These are phyloP conservation scores for Falco columbarius DNA, from an alignment of 2,797 vertebrate genomes.

Conservation along the genomic window DNA sequence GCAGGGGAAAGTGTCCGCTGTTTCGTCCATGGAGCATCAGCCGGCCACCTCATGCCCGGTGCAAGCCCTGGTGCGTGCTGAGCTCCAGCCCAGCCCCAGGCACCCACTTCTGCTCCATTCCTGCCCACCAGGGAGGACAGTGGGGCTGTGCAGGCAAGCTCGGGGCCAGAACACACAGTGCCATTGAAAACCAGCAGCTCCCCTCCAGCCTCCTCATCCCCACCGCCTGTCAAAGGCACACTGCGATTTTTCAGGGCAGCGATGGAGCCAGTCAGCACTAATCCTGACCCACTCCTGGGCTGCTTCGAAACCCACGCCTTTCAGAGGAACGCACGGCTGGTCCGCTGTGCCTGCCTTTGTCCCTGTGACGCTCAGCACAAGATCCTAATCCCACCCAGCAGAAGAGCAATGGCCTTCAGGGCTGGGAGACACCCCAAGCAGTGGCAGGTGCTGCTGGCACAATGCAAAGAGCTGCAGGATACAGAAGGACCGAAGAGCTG, in stretches of 20 bases:
- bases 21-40: not conserved
- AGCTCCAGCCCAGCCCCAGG: not conserved
- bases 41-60: accelerated
- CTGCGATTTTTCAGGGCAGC: not conserved
- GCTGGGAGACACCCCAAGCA: not conserved
- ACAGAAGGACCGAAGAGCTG: too few relatives aligned
- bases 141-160: accelerated
- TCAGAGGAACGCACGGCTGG: accelerated
- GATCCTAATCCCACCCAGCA: not conserved
- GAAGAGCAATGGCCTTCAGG: not conserved
- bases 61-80: not conserved
- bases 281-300: not conserved
- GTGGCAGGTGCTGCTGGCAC: not conserved
- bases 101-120: not conserved
- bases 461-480: accelerated
- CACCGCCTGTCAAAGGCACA: not conserved
- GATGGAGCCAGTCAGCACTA: not conserved
- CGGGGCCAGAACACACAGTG: not conserved
- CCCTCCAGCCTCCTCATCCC: not conserved
- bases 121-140: accelerated
- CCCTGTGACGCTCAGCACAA: not conserved
- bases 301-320: not conserved
- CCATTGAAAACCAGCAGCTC: not conserved
- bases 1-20: not conserved
- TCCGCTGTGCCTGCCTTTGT: not conserved